Evolutionary conservation across 92 coral and sea anemone species (phyloP).

Genomic region (Parazoanthus swiftii): DNA sequence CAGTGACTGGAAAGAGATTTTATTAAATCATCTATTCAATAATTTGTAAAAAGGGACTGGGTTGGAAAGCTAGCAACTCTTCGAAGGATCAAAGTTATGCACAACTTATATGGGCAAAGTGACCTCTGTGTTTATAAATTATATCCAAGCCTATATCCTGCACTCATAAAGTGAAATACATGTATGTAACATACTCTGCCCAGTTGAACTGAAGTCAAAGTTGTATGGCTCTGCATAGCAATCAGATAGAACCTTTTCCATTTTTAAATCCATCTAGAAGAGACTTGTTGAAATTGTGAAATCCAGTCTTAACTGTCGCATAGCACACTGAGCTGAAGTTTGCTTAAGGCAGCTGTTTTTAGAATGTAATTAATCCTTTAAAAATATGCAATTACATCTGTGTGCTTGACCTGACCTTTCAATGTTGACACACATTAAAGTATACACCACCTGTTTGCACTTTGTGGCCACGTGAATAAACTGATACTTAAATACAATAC

Average conservation of each 20-base stretch:
- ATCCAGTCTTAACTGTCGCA: neutral
- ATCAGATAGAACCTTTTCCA: constrained; percentile 23
- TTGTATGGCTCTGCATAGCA: constrained; percentile 11
- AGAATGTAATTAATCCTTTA: neutral
- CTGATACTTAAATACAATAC: neutral
- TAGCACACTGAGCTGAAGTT: neutral
- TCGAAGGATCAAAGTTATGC: no score
- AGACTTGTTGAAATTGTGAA: neutral
- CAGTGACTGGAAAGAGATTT: no score
- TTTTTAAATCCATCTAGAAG: neutral
- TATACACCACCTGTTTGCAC: neutral
- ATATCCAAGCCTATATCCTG: neutral
- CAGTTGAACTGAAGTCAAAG: constrained; percentile 17
- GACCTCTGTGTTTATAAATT: no score
- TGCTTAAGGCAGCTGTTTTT: neutral
- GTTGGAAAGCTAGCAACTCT: no score
- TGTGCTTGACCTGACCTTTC: constrained; percentile 28
- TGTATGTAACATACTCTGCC: constrained; percentile 13
- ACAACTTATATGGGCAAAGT: no score
- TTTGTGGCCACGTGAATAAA: constrained; percentile 23
- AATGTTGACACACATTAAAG: neutral
- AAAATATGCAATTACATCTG: constrained; percentile 4
- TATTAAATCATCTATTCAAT: no score
- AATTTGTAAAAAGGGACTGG: no score
- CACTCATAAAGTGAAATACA: neutral